A percentile compares a stretch with the other conserved stretches of the same genome.
phyloP scores from a whole-genome alignment of 1,140 invertebrate species.

The Drosophila navojoa region DNA sequence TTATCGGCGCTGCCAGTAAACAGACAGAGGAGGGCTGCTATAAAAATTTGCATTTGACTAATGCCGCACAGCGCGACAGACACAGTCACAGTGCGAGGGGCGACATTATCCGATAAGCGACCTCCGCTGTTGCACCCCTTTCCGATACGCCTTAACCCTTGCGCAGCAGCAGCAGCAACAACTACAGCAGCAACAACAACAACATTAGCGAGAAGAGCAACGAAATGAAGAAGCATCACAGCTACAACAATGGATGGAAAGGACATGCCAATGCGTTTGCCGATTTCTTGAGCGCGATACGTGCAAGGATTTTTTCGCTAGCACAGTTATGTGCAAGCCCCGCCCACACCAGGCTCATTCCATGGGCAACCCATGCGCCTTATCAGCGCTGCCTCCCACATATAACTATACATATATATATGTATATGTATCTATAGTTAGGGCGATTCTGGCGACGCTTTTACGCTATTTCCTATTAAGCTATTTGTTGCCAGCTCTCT shows the following conservation, averaged over 20 bases:
- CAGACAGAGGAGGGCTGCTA: constrained; percentile 55
- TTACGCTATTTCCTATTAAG: constrained; percentile 80
- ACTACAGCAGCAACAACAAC: constrained; percentile 21
- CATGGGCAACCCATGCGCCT: constrained; percentile 11
- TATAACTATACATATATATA: constrained; percentile 2
- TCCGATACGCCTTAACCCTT: constrained; percentile 54
- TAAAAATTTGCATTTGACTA: constrained; percentile 81
- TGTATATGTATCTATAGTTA: constrained; percentile 7
- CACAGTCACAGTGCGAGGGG: background rate
- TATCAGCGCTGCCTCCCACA: constrained; percentile 19
- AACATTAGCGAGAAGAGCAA: background rate
- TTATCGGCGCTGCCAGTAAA: constrained; percentile 70
- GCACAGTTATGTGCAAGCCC: constrained; percentile 21
- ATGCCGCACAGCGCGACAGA: constrained; percentile 45
- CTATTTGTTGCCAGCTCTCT: constrained; percentile 68
- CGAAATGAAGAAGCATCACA: constrained; percentile 7
- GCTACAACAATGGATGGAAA: constrained; percentile 36
- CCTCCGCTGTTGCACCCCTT: background rate
- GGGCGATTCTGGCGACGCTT: constrained; percentile 50
- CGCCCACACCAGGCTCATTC: background rate
- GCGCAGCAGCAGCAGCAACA: constrained; percentile 21
- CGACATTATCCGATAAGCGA: constrained; percentile 56
- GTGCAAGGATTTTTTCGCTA: constrained; percentile 70
- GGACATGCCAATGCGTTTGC: constrained; percentile 72
- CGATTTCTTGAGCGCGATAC: constrained; percentile 75